Conservation (phyloP, 2,797 vertebrate genomes). For the Gymnothorax reevesii region DNA sequence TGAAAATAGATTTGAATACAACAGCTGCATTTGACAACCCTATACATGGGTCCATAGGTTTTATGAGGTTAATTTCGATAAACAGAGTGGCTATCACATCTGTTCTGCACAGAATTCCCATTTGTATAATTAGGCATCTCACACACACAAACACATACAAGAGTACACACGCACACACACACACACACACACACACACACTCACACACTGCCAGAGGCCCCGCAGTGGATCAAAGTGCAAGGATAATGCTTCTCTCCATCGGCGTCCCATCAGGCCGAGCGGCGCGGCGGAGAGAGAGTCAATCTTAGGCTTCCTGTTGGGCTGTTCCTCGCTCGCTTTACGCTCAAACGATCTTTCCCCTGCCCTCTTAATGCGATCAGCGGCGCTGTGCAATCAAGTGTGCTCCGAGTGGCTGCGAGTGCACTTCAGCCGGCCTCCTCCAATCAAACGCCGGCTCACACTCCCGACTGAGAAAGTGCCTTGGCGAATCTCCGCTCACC, state of each 20-base stretch:
- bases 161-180: neutral
- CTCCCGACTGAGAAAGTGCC: conserved; percentile 61
- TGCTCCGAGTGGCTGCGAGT: conserved; percentile 70
- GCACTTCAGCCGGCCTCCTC: conserved; percentile 71
- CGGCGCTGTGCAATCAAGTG: conserved; percentile 75
- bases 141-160: neutral
- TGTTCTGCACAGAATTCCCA: neutral
- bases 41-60: too few species aligned
- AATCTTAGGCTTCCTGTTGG: conserved; percentile 64
- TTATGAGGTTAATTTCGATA: too few species aligned
- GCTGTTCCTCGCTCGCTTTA: conserved; percentile 57
- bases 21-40: too few species aligned
- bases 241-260: conserved; percentile 46
- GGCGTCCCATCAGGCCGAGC: conserved; percentile 38
- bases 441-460: conserved; percentile 68
- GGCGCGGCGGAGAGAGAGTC: conserved; percentile 55
- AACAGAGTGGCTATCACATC: neutral
- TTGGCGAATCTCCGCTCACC: conserved; percentile 60
- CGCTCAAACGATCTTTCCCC: conserved; percentile 66
- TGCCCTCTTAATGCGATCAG: conserved; percentile 75
- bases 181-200: conserved; percentile 31
- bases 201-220: neutral
- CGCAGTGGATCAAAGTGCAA: conserved; percentile 45
- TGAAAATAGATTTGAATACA: too few species aligned
- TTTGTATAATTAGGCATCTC: too few species aligned